A percentile compares a stretch with the other conserved stretches of the same genome.
These are phyloP conservation scores for Anthopleura xanthogrammica DNA, from an alignment of 92 coral and sea anemone genomes.

Conservation along the genomic window DNA sequence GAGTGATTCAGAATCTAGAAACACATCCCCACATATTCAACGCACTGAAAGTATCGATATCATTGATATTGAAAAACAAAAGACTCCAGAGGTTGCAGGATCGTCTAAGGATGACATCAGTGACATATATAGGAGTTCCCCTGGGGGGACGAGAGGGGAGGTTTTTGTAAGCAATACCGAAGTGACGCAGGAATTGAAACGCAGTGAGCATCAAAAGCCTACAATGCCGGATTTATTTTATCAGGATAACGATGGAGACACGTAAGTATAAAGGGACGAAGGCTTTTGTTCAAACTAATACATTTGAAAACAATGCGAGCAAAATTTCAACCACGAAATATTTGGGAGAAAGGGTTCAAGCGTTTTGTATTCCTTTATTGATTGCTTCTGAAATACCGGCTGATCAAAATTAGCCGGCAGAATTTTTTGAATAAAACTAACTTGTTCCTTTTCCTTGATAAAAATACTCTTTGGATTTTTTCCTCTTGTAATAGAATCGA, in stretches of 20 bases:
- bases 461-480: neutral
- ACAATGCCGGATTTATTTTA: slow-evolving; percentile 58
- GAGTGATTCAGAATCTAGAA: neutral
- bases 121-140: neutral
- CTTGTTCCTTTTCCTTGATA: too few species aligned
- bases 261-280: slow-evolving; percentile 50
- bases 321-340: too few species aligned
- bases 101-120: slow-evolving; percentile 14
- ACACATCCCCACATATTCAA: neutral
- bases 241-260: slow-evolving; percentile 79
- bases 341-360: too few species aligned
- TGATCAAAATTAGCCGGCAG: too few species aligned
- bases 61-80: neutral
- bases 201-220: neutral
- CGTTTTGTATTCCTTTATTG: too few species aligned
- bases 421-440: too few species aligned
- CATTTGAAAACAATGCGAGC: neutral
- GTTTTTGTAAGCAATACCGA: neutral
- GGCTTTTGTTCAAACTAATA: neutral
- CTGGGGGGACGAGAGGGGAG: slow-evolving; percentile 18
- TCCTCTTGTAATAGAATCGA: neutral
- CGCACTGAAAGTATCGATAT: neutral
- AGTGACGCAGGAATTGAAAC: neutral
- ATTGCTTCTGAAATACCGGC: neutral
- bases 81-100: neutral